phyloP scores from a whole-genome alignment of 2,113 vertebrate species.

The Galbula dea region DNA sequence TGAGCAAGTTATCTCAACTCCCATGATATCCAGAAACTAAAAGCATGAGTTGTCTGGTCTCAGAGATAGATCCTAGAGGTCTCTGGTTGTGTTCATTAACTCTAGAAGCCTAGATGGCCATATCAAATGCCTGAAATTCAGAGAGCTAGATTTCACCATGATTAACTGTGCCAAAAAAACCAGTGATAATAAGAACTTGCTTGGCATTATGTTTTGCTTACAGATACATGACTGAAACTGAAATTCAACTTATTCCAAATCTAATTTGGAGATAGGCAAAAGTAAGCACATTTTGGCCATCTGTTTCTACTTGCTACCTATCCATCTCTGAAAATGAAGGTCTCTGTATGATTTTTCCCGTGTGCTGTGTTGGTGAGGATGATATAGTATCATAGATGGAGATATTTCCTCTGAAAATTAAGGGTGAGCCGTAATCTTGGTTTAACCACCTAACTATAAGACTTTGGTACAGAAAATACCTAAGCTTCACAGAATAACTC shows the following conservation, averaged over 20 bases:
- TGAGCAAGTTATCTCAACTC: neutral
- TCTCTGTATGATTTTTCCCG: neutral
- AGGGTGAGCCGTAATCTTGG: neutral
- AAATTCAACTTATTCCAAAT: neutral
- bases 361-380: neutral
- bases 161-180: neutral
- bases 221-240: neutral
- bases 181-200: neutral
- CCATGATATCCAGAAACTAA: neutral
- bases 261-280: neutral
- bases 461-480: neutral
- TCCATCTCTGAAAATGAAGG: neutral
- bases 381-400: accelerated
- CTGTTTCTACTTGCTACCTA: neutral
- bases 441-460: neutral
- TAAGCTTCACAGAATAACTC: neutral
- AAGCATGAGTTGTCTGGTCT: neutral
- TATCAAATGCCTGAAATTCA: neutral
- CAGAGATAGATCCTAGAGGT: neutral
- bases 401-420: neutral
- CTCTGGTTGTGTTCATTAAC: neutral
- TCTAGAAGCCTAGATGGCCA: neutral
- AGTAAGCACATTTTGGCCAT: neutral
- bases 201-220: neutral
- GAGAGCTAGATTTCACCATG: neutral